A percentile compares a stretch with the other conserved stretches of the same genome.
Conservation (phyloP, 2,797 vertebrate genomes). For the Sciurus vulgaris region DNA sequence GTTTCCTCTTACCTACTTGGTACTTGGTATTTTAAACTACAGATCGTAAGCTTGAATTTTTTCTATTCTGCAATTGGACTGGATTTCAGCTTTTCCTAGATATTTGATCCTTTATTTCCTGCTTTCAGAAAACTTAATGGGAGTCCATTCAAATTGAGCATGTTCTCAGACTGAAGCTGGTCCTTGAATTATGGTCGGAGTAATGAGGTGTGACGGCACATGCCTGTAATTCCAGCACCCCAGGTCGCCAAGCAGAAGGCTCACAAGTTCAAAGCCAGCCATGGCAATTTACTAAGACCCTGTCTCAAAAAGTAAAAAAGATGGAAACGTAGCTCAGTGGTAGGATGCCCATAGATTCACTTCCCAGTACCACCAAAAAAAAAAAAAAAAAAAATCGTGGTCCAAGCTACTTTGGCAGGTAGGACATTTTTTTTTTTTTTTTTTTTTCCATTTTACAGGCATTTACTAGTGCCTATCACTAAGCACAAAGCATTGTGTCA, state of each 20-base stretch:
- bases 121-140: constrained; percentile 21
- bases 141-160: background rate
- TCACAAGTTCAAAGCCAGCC: background rate
- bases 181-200: background rate
- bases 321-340: too few relatives aligned
- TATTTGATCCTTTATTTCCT: constrained; percentile 14
- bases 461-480: background rate
- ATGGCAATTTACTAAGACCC: background rate
- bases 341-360: too few relatives aligned
- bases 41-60: background rate
- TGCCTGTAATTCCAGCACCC: background rate
- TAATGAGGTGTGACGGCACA: background rate
- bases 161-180: background rate
- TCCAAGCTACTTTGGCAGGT: background rate
- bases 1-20: background rate
- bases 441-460: background rate
- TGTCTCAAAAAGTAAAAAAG: background rate
- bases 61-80: background rate
- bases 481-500: background rate
- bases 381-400: too few relatives aligned
- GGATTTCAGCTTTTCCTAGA: constrained; percentile 33
- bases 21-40: constrained; percentile 41
- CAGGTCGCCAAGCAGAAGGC: background rate
- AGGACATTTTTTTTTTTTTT: background rate
- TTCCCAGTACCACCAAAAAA: too few relatives aligned